Conservation (phyloP, 30 jellyfish, hydroid and myxozoan genomes). For the Aurelia coerulea region DNA sequence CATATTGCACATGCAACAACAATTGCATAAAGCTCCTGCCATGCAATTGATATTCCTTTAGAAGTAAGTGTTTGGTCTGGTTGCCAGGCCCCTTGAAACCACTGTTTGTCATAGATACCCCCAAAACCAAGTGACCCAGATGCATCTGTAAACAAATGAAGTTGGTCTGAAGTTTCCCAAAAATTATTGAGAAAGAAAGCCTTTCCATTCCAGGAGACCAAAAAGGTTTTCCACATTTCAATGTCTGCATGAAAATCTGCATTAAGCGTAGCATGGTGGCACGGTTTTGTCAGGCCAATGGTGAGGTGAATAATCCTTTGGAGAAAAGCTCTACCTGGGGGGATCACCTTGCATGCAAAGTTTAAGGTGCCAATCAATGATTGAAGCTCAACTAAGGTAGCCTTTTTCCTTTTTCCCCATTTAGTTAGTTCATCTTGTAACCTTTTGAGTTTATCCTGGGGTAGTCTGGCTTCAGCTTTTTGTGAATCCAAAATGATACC, state of each 20-base stretch:
- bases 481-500: conserved; percentile 63
- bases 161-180: neutral
- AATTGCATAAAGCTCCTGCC: conserved; percentile 47
- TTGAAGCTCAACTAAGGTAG: conserved; percentile 48
- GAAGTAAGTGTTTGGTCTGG: conserved; percentile 16
- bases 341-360: conserved; percentile 71
- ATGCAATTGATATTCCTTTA: conserved; percentile 11
- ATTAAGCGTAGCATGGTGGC: conserved; percentile 16
- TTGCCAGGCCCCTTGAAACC: conserved; percentile 7
- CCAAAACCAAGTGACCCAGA: conserved; percentile 43
- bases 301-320: conserved; percentile 40
- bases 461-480: conserved; percentile 31
- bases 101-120: neutral
- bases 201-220: conserved; percentile 73
- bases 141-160: conserved; percentile 11
- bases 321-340: conserved; percentile 18
- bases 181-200: conserved; percentile 15
- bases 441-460: conserved; percentile 44
- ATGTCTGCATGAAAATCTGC: conserved; percentile 45
- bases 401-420: conserved; percentile 7
- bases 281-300: conserved; percentile 37
- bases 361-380: conserved; percentile 68
- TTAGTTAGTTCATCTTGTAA: conserved; percentile 14
- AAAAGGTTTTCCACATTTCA: conserved; percentile 51
- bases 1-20: conserved; percentile 42